Evolutionary conservation across 2,113 vertebrate species (phyloP).

Genomic region (Scatophagus argus): DNA sequence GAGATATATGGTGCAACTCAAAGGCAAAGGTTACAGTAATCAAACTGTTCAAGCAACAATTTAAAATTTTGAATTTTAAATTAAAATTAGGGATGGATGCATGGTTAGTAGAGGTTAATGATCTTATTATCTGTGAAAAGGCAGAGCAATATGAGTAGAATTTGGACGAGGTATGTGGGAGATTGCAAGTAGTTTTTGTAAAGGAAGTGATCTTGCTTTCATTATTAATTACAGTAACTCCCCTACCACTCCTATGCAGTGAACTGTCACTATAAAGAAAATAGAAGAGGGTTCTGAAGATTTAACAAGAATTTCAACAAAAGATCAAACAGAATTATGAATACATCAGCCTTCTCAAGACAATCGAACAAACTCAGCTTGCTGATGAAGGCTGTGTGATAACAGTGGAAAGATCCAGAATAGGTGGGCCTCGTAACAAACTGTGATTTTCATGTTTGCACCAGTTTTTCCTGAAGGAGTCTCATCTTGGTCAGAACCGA

Average conservation of each 20-base stretch:
- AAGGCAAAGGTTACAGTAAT: too few relatives aligned
- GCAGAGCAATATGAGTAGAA: fast-evolving
- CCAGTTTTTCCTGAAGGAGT: slow-evolving; percentile 89
- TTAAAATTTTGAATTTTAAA: too few relatives aligned
- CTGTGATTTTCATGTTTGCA: slow-evolving; percentile 1
- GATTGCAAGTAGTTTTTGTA: not conserved
- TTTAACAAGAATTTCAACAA: too few relatives aligned
- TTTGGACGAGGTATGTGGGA: too few relatives aligned
- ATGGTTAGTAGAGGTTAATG: too few relatives aligned
- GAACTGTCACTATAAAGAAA: not conserved
- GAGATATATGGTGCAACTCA: too few relatives aligned
- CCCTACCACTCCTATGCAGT: not conserved
- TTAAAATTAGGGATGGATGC: too few relatives aligned
- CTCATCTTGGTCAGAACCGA: slow-evolving; percentile 84
- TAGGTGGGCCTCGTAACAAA: not conserved
- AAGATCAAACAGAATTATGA: too few relatives aligned
- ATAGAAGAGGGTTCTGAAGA: too few relatives aligned
- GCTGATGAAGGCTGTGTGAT: not conserved
- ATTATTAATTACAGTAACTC: not conserved
- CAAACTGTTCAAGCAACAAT: too few relatives aligned
- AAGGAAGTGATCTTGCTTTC: slow-evolving; percentile 3
- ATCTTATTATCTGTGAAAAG: not conserved
- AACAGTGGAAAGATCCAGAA: not conserved
- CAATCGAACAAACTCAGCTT: too few relatives aligned
- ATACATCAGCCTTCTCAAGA: too few relatives aligned